A percentile compares a stretch with the other conserved stretches of the same genome.
Evolutionary conservation across 2,888 invertebrate species (phyloP).

Genomic region (Timandra comae): DNA sequence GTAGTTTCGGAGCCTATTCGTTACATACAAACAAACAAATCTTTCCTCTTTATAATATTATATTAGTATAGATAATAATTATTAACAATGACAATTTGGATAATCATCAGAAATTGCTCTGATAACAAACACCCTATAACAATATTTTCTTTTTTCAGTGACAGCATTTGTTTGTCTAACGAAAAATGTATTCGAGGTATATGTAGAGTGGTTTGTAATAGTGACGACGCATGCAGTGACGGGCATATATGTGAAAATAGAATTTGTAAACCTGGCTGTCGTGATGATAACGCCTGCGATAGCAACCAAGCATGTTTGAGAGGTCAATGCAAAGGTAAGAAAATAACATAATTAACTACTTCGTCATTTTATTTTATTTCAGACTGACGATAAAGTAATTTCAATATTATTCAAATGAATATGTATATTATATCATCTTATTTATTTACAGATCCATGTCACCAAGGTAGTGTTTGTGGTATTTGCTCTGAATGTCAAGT

Average conservation of each 20-base stretch:
- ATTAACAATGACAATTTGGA: too few species aligned
- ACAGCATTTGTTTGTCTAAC: conserved; percentile 87
- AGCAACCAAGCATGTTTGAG: conserved; percentile 86
- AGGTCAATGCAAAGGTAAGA: conserved; percentile 85
- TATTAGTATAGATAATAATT: too few species aligned
- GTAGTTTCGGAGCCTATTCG: too few species aligned
- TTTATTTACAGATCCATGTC: conserved; percentile 82
- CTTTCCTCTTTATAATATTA: too few species aligned
- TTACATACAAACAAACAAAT: too few species aligned
- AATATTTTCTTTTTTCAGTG: conserved; percentile 78
- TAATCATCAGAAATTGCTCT: neutral
- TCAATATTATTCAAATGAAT: too few species aligned
- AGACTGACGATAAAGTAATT: too few species aligned
- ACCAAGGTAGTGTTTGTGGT: conserved; percentile 84
- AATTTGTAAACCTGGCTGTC: conserved; percentile 90
- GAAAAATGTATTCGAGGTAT: conserved; percentile 90
- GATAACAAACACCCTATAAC: too few species aligned
- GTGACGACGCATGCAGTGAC: conserved; percentile 85
- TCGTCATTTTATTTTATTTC: neutral
- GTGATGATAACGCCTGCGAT: conserved; percentile 88
- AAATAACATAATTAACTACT: neutral
- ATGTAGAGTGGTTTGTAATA: conserved; percentile 91
- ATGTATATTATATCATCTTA: neutral
- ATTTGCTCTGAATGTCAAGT: conserved; percentile 90
- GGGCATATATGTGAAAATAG: conserved; percentile 92